Evolutionary conservation across 2,888 invertebrate genomes (phyloP).

Genomic region (Nymphalis urticae): DNA sequence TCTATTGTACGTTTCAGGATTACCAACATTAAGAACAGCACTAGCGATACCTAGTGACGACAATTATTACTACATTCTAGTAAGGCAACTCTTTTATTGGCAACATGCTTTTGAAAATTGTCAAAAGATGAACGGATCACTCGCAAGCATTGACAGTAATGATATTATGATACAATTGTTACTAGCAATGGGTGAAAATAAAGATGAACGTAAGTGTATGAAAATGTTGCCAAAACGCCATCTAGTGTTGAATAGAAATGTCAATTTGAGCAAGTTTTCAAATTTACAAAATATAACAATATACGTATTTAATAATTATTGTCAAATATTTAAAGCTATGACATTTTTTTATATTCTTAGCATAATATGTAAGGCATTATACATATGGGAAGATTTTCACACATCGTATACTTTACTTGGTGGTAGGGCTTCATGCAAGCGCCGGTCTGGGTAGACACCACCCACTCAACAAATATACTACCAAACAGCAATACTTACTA

Average conservation of each 20-base stretch:
- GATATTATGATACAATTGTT: constrained; percentile 64
- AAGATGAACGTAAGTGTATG: constrained; percentile 62
- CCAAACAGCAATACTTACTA: no score
- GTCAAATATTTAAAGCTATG: no score
- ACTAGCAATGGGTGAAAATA: constrained; percentile 71
- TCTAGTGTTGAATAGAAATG: constrained; percentile 1
- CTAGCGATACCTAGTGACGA: constrained; percentile 64
- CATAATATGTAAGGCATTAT: no score
- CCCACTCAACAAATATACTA: no score
- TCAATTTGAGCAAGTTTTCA: background rate
- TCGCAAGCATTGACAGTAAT: constrained; percentile 60
- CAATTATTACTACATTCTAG: constrained; percentile 62
- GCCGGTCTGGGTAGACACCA: no score
- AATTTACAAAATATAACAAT: background rate
- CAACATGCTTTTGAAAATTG: constrained; percentile 73
- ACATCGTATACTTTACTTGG: no score
- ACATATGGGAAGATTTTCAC: no score
- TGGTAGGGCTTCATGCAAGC: no score
- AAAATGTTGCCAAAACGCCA: background rate
- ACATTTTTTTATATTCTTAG: background rate
- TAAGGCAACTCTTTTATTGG: constrained; percentile 64
- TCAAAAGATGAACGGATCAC: constrained; percentile 61
- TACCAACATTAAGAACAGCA: constrained; percentile 41
- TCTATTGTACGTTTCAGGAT: constrained; percentile 44
- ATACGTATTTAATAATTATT: no score